Conservation (phyloP, 2,888 invertebrate species). For the Drosophila conformis region DNA sequence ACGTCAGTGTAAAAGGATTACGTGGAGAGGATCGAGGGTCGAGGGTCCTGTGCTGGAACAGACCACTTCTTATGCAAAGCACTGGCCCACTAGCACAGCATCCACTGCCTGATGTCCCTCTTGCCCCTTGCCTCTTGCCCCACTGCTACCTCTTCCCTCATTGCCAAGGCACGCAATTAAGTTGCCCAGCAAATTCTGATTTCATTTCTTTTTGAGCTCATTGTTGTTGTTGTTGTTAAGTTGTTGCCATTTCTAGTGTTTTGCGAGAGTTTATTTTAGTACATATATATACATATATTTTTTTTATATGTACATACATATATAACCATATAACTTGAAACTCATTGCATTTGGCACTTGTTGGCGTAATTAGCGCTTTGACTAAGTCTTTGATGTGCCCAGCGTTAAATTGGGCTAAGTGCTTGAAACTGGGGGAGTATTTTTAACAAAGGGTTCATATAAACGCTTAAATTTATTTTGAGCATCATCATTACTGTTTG, state of each 20-base stretch:
- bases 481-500: not conserved
- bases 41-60: conserved; percentile 39
- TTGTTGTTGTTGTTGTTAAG: conserved; percentile 49
- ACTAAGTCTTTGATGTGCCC: conserved; percentile 63
- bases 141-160: conserved; percentile 2
- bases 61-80: conserved; percentile 62
- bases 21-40: conserved; percentile 26
- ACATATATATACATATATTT: conserved; percentile 9
- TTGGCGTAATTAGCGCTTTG: conserved; percentile 66
- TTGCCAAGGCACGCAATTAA: conserved; percentile 66
- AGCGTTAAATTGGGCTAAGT: conserved; percentile 63
- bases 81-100: conserved; percentile 45
- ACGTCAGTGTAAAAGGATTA: conserved; percentile 59
- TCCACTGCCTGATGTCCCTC: not conserved
- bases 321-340: conserved; percentile 1
- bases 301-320: not conserved
- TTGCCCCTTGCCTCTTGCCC: not conserved
- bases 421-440: conserved; percentile 6
- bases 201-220: conserved; percentile 40
- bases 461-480: conserved; percentile 65
- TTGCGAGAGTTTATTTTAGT: conserved; percentile 69
- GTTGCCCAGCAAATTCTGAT: conserved; percentile 59
- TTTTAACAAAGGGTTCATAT: conserved; percentile 36
- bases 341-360: conserved; percentile 49
- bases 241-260: conserved; percentile 62